These are phyloP conservation scores for Eupithecia exiguata DNA, from an alignment of 2,888 invertebrate genomes.

Conservation along the genomic window DNA sequence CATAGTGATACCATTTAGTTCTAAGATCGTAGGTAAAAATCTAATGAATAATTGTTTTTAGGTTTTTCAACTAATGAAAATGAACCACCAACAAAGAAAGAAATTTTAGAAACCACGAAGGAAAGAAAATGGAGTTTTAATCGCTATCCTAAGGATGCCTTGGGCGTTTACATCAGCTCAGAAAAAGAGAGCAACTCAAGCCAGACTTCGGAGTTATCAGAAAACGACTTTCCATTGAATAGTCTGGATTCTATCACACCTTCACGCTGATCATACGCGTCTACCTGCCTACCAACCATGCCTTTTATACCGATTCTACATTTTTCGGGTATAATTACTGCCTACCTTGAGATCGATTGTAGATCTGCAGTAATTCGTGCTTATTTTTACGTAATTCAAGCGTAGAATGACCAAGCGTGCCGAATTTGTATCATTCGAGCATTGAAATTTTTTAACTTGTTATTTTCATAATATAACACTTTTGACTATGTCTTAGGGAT, in stretches of 20 bases:
- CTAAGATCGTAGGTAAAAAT: background rate
- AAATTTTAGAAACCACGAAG: conserved; percentile 7
- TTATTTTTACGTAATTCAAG: background rate
- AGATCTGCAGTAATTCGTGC: background rate
- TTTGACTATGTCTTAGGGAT: no score
- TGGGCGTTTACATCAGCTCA: conserved; percentile 20
- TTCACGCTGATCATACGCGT: background rate
- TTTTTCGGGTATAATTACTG: background rate
- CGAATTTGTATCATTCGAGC: background rate
- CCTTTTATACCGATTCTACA: background rate
- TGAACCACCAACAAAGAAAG: conserved; percentile 3
- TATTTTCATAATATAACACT: no score
- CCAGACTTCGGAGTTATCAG: background rate
- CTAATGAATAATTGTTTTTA: conserved; percentile 1
- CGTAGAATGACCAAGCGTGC: background rate
- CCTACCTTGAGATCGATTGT: background rate
- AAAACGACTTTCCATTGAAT: background rate
- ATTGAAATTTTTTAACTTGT: no score
- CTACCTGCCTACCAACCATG: background rate
- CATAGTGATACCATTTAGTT: background rate
- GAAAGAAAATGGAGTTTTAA: conserved; percentile 16
- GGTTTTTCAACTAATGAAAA: conserved; percentile 12
- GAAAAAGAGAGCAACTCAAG: conserved; percentile 6
- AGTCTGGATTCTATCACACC: background rate
- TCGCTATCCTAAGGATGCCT: conserved; percentile 24